Evolutionary conservation across 2,797 vertebrate species (phyloP).

Genomic region (Ptychobarbus kaznakovi): DNA sequence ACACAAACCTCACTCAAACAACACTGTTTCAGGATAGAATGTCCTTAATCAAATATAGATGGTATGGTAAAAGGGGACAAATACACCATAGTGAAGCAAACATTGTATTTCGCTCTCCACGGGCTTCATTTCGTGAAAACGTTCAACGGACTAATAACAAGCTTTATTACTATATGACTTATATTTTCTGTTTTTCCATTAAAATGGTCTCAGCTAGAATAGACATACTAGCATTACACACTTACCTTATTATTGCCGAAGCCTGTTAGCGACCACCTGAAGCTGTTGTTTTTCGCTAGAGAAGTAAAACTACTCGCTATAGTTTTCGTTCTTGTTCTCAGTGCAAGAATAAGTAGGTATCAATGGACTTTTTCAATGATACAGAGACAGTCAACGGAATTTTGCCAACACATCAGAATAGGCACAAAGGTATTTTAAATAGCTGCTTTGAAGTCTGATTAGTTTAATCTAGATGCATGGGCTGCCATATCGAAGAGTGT

Average conservation of each 20-base stretch:
- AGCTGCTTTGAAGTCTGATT: background rate
- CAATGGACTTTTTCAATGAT: background rate
- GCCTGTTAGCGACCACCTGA: conserved; percentile 9
- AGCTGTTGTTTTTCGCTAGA: conserved; percentile 2
- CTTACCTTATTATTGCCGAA: background rate
- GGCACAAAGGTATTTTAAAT: background rate
- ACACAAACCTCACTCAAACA: background rate
- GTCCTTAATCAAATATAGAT: background rate
- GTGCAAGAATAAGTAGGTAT: background rate
- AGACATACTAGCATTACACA: background rate
- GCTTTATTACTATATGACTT: background rate
- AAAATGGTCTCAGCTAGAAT: background rate
- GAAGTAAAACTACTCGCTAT: background rate
- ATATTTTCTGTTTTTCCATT: background rate
- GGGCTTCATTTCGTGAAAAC: background rate
- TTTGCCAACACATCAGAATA: background rate
- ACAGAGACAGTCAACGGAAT: background rate
- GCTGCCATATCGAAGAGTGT: background rate
- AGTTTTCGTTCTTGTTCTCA: background rate
- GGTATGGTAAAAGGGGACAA: background rate
- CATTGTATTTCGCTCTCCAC: background rate
- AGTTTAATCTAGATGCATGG: conserved; percentile 9
- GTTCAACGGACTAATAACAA: background rate
- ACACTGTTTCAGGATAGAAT: background rate
- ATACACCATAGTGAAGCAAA: background rate